phyloP scores from a whole-genome alignment of 1,140 invertebrate genomes.

The Heliconius himera region DNA sequence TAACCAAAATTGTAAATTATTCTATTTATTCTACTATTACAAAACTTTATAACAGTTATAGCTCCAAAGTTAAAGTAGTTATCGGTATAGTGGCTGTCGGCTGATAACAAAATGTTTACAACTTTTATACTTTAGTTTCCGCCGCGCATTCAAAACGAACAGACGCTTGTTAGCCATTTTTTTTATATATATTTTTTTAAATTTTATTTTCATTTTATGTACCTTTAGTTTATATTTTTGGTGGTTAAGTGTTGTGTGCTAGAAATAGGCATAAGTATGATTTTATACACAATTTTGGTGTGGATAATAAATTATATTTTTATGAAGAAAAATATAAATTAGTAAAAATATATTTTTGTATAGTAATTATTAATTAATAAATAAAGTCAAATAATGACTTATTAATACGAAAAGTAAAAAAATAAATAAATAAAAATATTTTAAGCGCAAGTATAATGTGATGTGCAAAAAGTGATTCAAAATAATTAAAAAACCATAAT shows the following conservation, averaged over 20 bases:
- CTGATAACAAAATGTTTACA: conserved; percentile 40
- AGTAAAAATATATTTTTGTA: too few species aligned
- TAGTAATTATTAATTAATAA: too few species aligned
- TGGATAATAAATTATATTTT: too few species aligned
- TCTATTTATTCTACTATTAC: too few species aligned
- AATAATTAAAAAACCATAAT: too few species aligned
- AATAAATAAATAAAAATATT: too few species aligned
- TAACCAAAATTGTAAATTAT: too few species aligned
- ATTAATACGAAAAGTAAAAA: too few species aligned
- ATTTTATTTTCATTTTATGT: background rate
- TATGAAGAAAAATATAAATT: too few species aligned
- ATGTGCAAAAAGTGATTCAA: too few species aligned
- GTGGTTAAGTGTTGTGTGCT: background rate
- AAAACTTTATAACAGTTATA: background rate
- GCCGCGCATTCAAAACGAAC: conserved; percentile 38
- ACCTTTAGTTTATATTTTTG: background rate
- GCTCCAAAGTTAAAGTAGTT: conserved; percentile 20
- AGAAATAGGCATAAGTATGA: background rate
- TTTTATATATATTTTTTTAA: background rate
- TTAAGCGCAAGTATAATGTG: too few species aligned
- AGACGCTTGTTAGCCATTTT: conserved; percentile 32
- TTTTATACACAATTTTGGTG: background rate
- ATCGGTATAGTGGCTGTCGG: background rate
- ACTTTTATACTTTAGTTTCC: conserved; percentile 33
- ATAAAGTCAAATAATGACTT: too few species aligned